A percentile compares a stretch with the other conserved stretches of the same genome.
These are phyloP conservation scores for Argyresthia albistria DNA, from an alignment of 2,888 invertebrate genomes.

Conservation along the genomic window DNA sequence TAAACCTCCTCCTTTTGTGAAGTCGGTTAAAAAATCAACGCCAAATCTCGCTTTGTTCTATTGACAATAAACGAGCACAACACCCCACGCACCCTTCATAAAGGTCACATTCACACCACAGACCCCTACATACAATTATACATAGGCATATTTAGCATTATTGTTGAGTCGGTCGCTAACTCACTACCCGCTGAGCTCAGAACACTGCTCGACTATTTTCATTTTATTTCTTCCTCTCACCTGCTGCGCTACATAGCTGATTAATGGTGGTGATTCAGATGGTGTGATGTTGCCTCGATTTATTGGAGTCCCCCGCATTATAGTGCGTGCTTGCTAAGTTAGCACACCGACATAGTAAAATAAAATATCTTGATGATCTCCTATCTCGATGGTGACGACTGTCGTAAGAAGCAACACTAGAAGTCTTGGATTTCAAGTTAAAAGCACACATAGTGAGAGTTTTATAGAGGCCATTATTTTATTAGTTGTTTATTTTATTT, in stretches of 20 bases:
- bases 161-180: neutral
- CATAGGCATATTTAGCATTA: neutral
- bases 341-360: neutral
- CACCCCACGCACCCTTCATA: neutral
- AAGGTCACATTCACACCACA: neutral
- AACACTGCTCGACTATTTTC: neutral
- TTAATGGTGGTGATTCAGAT: conserved; percentile 26
- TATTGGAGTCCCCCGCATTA: neutral
- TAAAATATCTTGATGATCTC: neutral
- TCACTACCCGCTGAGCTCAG: neutral
- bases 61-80: neutral
- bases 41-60: too few relatives aligned
- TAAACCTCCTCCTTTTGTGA: too few relatives aligned
- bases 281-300: conserved; percentile 17
- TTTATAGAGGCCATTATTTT: neutral
- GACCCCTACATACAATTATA: neutral
- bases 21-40: too few relatives aligned
- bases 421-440: neutral
- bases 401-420: neutral
- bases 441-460: neutral
- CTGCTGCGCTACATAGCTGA: conserved; percentile 39
- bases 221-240: conserved; percentile 21
- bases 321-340: neutral
- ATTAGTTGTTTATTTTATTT: neutral
- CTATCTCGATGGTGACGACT: neutral